These are phyloP conservation scores for Cylindroiulus punctatus DNA, from an alignment of 2,888 invertebrate species.

Conservation along the genomic window DNA sequence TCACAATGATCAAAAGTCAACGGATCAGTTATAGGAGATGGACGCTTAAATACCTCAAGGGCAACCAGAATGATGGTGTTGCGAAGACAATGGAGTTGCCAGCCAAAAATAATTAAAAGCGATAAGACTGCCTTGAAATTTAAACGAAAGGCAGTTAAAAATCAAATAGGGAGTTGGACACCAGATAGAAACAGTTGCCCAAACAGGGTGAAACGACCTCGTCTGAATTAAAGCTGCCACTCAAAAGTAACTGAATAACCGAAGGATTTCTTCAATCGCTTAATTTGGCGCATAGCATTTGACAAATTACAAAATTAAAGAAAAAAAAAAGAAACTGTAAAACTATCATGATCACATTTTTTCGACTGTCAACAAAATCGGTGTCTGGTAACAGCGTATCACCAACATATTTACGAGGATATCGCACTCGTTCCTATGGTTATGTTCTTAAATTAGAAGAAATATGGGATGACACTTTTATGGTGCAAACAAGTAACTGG, in stretches of 20 bases:
- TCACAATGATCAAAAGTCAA: background rate
- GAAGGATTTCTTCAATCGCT: slow-evolving; percentile 9
- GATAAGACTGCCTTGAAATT: background rate
- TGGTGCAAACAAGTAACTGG: background rate
- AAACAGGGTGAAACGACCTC: slow-evolving; percentile 11
- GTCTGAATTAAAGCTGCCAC: background rate
- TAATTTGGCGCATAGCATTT: background rate
- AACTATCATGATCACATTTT: background rate
- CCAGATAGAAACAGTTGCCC: background rate
- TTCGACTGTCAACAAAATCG: background rate
- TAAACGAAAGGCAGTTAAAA: background rate
- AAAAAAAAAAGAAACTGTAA: background rate
- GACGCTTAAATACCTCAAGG: background rate
- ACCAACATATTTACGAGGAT: background rate
- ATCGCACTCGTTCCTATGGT: background rate
- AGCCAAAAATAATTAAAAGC: background rate
- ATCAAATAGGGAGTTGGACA: background rate
- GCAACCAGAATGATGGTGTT: background rate
- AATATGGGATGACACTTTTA: background rate
- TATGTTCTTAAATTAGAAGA: background rate
- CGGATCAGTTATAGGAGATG: background rate
- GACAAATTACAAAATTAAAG: background rate
- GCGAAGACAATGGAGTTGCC: background rate
- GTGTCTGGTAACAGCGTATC: background rate
- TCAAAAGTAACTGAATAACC: background rate